Evolutionary conservation across 1,140 invertebrate genomes (phyloP).

Genomic region (Zophobas atratus): DNA sequence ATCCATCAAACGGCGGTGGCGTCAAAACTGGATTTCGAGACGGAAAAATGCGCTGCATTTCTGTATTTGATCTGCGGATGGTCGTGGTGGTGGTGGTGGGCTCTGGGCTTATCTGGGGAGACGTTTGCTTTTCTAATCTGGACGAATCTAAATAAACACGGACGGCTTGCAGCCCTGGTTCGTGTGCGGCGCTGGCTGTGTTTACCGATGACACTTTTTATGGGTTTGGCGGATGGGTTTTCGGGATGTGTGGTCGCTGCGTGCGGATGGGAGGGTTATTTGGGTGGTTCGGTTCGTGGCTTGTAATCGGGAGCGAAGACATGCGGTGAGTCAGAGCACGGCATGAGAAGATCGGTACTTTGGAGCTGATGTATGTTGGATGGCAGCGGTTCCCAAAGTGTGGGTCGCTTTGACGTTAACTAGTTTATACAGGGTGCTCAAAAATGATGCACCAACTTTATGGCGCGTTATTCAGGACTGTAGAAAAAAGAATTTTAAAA

Average conservation of each 20-base stretch:
- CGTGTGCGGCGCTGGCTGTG: neutral
- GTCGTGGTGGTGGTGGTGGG: conserved; percentile 7
- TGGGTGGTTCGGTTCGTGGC: neutral
- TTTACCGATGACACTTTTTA: conserved; percentile 28
- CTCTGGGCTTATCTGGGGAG: conserved; percentile 7
- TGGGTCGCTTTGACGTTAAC: no score
- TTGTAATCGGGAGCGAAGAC: neutral
- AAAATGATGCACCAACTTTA: no score
- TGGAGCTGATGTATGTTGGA: no score
- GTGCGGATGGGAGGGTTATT: neutral
- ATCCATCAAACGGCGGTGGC: conserved; percentile 6
- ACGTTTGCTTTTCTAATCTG: conserved; percentile 26
- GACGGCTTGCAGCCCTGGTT: conserved; percentile 8
- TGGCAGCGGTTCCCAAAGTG: no score
- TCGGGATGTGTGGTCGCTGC: conserved; percentile 15
- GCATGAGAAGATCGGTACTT: no score
- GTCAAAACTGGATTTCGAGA: conserved; percentile 21
- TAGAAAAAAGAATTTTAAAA: no score
- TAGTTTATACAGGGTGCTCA: no score
- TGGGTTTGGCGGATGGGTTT: conserved; percentile 17
- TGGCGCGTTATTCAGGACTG: no score
- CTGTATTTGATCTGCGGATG: conserved; percentile 10
- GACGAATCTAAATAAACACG: conserved; percentile 31
- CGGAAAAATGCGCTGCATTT: conserved; percentile 11
- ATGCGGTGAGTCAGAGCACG: neutral